Base-by-base conservation (phyloP, 2,888 invertebrate species). In the Chelonus formosanus region DNA sequence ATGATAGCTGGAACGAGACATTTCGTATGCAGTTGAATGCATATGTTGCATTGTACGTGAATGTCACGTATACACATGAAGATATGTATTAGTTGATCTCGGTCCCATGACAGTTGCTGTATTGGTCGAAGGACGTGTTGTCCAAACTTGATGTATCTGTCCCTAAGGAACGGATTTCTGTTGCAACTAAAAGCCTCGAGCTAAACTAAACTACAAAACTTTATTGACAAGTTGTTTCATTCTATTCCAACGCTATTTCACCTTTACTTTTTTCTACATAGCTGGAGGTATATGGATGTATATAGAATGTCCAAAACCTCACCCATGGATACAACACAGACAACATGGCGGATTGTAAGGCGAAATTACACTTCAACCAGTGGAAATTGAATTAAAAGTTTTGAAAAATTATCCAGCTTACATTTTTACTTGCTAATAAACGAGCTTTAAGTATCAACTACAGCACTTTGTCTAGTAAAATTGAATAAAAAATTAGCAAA, bases 111-210 rank as follows among this genome's bases (percentile, higher is more conserved):
- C 62, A 55, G 53, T 68, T 48, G 50, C 54, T 63, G 64, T 64
- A 53, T 67, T 57, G 50, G 63, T 67, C 57, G 50, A 35, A 45
- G 60, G 60, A 7, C n/a, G 40, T 74, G 71, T 74, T 78, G 78
- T 78, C 78, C 79, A 20, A 20, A 73, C 73, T 75, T 83, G 83
- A 83, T 80, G 82, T 82, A 83, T 83, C 82, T 82, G 80, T 83
- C 83, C 83, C 83, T 69, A 72, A 82, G 83, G 83, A 81, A 74
- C 74, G 66, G 70, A 67, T 70, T 72, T 72, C 68, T 71, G 67
- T 61, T 71, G 71, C 70, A 72, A 67, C 73, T 71, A 72, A 72
- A 52, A 67, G 44, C 52, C 44, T n/a, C 31, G 20, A 20, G 31
- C 20, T 6, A n/a, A 48, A 48, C 20, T 20, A 4, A 10, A n/a